phyloP scores from a whole-genome alignment of 2,797 vertebrate species.

The Protosalanx chinensis region DNA sequence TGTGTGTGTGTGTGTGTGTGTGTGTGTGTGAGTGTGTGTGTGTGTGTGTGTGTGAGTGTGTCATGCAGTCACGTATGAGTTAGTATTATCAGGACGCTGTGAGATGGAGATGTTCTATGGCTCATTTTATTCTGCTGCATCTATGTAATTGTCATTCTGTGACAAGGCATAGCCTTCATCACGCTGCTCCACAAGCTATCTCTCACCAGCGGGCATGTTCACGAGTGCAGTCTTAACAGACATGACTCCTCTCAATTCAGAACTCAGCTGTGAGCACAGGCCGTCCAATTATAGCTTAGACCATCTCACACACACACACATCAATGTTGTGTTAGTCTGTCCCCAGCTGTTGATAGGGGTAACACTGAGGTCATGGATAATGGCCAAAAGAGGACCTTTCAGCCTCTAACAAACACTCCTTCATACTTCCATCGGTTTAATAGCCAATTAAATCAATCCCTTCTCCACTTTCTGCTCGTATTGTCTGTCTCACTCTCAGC shows the following conservation, averaged over 20 bases:
- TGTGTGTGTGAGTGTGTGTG: slow-evolving; percentile 34
- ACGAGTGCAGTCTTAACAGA: slow-evolving; percentile 20
- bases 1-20: neutral
- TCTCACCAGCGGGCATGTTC: slow-evolving; percentile 25
- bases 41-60: slow-evolving; percentile 15
- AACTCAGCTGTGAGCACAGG: slow-evolving; percentile 1
- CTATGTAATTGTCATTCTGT: slow-evolving; percentile 45
- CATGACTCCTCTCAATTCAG: slow-evolving; percentile 19
- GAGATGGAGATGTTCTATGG: slow-evolving; percentile 33
- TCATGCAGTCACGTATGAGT: slow-evolving; percentile 29
- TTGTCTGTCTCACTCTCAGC: neutral
- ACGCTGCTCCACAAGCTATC: slow-evolving; percentile 33
- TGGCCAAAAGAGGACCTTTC: neutral
- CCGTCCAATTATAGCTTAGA: slow-evolving; percentile 21
- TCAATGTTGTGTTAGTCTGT: neutral
- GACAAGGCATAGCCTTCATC: slow-evolving; percentile 20
- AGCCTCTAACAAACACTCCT: neutral
- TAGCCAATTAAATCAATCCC: slow-evolving; percentile 13
- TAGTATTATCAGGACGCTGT: slow-evolving; percentile 46
- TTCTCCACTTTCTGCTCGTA: neutral
- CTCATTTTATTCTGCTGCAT: slow-evolving; percentile 26
- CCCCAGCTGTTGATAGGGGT: slow-evolving; percentile 8
- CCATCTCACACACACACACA: neutral
- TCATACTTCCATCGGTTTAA: neutral
- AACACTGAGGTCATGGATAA: slow-evolving; percentile 14